Evolutionary conservation across 2,113 vertebrate species (phyloP), one percentile per base, ranked within the genome.

Genomic region (Oreotrochilus melanogaster): DNA sequence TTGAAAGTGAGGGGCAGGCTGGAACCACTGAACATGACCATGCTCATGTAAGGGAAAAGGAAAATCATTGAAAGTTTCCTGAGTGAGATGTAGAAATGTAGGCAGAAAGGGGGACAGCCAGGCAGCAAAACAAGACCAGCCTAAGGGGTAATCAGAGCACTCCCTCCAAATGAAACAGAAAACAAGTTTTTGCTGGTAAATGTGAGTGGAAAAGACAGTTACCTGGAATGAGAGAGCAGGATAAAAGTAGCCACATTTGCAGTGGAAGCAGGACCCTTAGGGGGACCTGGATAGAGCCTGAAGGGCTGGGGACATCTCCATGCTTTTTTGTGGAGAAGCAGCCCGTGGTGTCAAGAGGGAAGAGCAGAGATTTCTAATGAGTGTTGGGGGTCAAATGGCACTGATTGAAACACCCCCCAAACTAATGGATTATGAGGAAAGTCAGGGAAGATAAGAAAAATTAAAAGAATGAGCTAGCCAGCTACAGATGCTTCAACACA

Each of bases 401-500:
- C 24, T 1, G 75, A 71, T 1, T 86, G 83, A 67, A 71, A 71
- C 25, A 61, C 33, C 47, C 33, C 30, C 3, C 16, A 15, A 83
- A 8, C 57, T 27, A 58, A 72, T 8, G 60, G 79, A 60, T 88
- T 73, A 24, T 14, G 23, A 60, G 53, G 48, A 81, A 92, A 78
- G 23, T 7, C 14, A 51, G 15, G 22, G 56, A n/a, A 92, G 89
- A 92, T 75, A 84, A 93, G 51, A 86, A 47, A 72, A 93, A 82
- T 22, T 9, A 75, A 76, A 62, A 71, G 33, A 64, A 64, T 30
- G 33, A 88, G 25, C 67, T 47, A 58, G 58, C 31, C 69, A 92
- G 76, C 65, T 81, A 28, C 2, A 3, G 91, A 56, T 14, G 83
- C 21, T 27, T 78, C 70, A 93, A 57, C 76, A 83, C 5, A 0